Base-by-base conservation (phyloP, 2,888 invertebrate species). In the Allacma fusca region DNA sequence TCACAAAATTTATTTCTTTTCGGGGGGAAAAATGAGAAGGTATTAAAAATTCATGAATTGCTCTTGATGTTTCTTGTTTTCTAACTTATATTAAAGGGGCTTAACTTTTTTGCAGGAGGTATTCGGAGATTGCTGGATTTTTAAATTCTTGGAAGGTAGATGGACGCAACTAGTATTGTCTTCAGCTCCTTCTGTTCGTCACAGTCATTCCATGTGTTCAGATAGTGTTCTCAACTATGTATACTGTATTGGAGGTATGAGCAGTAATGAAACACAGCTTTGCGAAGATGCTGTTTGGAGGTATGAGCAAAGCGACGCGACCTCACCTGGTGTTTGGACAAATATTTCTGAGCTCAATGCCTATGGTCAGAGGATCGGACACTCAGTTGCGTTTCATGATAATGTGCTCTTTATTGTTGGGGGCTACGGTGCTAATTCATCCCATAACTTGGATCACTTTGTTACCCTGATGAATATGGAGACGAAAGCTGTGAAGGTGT, bases 361-460 rank as follows among this genome's bases (percentile, higher is more conserved):
- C 12, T 43, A 79, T 23, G 72, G 76, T 1, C 26, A 80, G 65
- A 78, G 81, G 40, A 78, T 82, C 1, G 83, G 82, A 0, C 81
- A 81, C 65, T 76, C 79, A 1, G n/a, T 74, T 26, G 50, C 78
- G 5, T 78, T 81, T 62, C 64, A 77, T 12, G 77, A 74, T 40
- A 73, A 80, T 71, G 29, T 26, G 4, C 26, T 83, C 7, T 71
- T 82, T n/a, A 78, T 83, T 26, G 64, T 83, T 26, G 83, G 83
- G 13, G 83, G 83, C 40, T 82, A 82, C 69, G 81, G 82, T 12
- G 80, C 82, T 26, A 79, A 81, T 71, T 82, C 81, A 13, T 72
- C 73, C 26, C 79, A 79, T 19, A 70, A 72, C 19, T 76, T 82
- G 4, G 76, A 81, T 50, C 81, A 81, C 75, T 80, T 83, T 62